phyloP scores from a whole-genome alignment of 1,140 invertebrate species.

The Anoplolepis gracilipes region DNA sequence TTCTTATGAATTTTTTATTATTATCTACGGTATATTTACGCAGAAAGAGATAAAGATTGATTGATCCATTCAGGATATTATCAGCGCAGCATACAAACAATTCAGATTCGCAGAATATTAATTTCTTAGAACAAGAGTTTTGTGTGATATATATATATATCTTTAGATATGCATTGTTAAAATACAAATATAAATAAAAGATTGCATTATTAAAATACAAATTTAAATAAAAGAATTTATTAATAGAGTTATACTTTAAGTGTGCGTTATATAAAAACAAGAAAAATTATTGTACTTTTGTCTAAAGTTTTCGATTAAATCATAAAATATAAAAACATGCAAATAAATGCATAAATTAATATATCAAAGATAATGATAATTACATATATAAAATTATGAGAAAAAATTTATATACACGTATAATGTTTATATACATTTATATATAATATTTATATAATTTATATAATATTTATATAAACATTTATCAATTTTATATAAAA shows the following conservation, averaged over 20 bases:
- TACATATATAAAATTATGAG: not conserved
- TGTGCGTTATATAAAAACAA: not conserved
- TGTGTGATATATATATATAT: not conserved
- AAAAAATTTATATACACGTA: not conserved
- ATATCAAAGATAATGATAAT: not conserved
- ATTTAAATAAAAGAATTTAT: not conserved
- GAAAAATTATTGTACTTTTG: not conserved
- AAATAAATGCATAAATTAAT: not conserved
- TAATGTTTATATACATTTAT: too few relatives aligned
- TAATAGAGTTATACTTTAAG: not conserved
- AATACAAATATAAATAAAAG: not conserved
- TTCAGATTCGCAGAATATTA: not conserved
- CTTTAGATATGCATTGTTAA: not conserved
- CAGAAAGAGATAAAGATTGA: constrained; percentile 15
- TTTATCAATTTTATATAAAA: not conserved
- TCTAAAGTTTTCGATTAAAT: not conserved
- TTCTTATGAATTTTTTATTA: not conserved
- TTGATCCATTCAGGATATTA: constrained; percentile 15
- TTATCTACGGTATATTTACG: constrained; percentile 39
- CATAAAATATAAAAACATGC: not conserved
- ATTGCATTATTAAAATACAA: not conserved
- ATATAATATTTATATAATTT: not conserved
- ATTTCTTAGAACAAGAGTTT: not conserved
- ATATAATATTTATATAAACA: not conserved
- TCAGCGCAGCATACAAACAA: not conserved